Evolutionary conservation across 2,113 vertebrate species (phyloP).

Genomic region (Edolisoma coerulescens): DNA sequence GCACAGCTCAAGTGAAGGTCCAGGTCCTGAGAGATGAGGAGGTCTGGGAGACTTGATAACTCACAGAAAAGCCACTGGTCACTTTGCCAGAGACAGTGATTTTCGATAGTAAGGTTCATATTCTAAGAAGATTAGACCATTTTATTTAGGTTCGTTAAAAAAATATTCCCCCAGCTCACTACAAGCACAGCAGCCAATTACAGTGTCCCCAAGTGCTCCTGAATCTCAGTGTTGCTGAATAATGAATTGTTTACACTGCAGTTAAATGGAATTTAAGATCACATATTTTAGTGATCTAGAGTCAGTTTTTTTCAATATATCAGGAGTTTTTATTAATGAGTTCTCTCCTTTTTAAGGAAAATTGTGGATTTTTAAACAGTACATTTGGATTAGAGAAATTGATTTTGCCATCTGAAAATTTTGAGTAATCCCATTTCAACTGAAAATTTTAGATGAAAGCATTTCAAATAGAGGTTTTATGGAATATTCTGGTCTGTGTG

Average conservation of each 20-base stretch:
- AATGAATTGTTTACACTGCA: background rate
- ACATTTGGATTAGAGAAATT: background rate
- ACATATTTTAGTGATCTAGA: background rate
- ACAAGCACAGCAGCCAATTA: background rate
- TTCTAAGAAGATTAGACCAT: background rate
- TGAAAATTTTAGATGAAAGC: background rate
- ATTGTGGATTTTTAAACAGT: background rate
- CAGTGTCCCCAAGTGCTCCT: background rate
- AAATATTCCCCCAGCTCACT: background rate
- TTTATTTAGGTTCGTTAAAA: background rate
- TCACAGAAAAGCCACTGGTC: background rate
- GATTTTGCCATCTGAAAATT: background rate
- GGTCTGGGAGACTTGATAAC: background rate
- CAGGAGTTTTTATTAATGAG: background rate
- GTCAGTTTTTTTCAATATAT: background rate
- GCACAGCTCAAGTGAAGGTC: background rate
- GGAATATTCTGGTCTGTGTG: background rate
- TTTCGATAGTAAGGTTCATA: background rate
- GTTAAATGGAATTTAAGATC: background rate
- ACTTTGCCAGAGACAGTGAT: background rate
- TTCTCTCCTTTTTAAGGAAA: background rate
- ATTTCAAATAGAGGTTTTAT: background rate
- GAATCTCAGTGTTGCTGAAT: background rate
- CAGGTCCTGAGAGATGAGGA: background rate
- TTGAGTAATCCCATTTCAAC: background rate